phyloP scores from a whole-genome alignment of 2,113 vertebrate genomes.

The Fukomys damarensis region DNA sequence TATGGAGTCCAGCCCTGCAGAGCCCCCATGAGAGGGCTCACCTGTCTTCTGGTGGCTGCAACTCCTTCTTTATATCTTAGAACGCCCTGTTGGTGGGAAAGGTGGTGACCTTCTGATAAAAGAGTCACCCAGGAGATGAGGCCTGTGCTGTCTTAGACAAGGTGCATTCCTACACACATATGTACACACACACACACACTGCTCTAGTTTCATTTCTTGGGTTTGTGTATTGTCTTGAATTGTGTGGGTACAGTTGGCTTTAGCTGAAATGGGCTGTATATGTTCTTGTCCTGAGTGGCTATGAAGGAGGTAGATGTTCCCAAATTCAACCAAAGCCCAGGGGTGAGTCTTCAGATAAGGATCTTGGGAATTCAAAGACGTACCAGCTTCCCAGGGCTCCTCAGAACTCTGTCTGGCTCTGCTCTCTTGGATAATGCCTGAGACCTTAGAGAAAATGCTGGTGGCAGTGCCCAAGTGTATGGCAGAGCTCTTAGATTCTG shows the following conservation, averaged over 20 bases:
- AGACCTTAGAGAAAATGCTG: not conserved
- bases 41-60: not conserved
- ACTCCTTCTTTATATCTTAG: not conserved
- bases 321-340: not conserved
- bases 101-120: not conserved
- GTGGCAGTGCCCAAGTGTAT: not conserved
- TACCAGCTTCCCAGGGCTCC: not conserved
- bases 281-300: not conserved
- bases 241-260: not conserved
- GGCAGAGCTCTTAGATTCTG: not conserved
- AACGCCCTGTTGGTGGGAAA: not conserved
- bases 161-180: not conserved
- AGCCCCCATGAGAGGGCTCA: not conserved
- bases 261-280: not conserved
- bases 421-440: not conserved
- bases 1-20: not conserved
- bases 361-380: not conserved
- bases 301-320: not conserved
- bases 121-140: slow-evolving; percentile 7
- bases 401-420: not conserved
- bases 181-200: fast-evolving
- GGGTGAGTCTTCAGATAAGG: not conserved
- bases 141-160: too few species aligned
- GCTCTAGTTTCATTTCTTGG: not conserved
- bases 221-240: not conserved